Evolutionary conservation across 2,888 invertebrate genomes (phyloP).

Genomic region (Anoplius nigerrimus): DNA sequence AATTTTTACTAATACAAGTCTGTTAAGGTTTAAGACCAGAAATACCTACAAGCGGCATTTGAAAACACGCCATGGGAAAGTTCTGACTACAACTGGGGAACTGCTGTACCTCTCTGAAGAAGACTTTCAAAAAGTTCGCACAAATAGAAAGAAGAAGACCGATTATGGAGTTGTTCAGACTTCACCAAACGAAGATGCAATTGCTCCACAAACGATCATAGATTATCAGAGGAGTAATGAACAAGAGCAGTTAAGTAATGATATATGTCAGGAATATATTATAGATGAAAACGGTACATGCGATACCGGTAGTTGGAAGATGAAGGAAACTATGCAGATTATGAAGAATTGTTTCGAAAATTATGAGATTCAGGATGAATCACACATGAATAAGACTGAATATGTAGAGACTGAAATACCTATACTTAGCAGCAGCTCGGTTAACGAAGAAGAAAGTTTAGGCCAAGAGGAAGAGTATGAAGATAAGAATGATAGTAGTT

Average conservation of each 20-base stretch:
- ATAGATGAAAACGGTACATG: conserved; percentile 31
- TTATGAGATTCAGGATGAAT: conserved; percentile 53
- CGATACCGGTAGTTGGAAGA: conserved; percentile 37
- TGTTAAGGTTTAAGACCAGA: conserved; percentile 77
- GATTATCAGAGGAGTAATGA: conserved; percentile 39
- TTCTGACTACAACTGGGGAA: conserved; percentile 77
- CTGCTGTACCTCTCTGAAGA: conserved; percentile 75
- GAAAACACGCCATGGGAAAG: conserved; percentile 78
- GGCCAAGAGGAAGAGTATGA: conserved; percentile 17
- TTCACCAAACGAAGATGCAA: conserved; percentile 44
- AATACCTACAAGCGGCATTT: conserved; percentile 80
- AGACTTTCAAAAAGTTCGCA: conserved; percentile 74
- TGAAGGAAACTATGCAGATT: conserved; percentile 29
- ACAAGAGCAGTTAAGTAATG: conserved; percentile 25
- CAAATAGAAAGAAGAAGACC: conserved; percentile 65
- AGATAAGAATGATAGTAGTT: conserved; percentile 24
- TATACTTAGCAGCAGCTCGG: conserved; percentile 40
- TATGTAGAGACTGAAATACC: conserved; percentile 66
- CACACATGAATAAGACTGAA: conserved; percentile 67
- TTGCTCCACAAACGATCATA: conserved; percentile 54
- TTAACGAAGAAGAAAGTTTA: conserved; percentile 18
- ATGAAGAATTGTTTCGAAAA: conserved; percentile 44
- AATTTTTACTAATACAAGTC: neutral
- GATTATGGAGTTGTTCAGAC: conserved; percentile 43
- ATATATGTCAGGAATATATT: conserved; percentile 40